Base-by-base conservation (phyloP, 1,140 invertebrate species). In the Euwallacea similis region DNA sequence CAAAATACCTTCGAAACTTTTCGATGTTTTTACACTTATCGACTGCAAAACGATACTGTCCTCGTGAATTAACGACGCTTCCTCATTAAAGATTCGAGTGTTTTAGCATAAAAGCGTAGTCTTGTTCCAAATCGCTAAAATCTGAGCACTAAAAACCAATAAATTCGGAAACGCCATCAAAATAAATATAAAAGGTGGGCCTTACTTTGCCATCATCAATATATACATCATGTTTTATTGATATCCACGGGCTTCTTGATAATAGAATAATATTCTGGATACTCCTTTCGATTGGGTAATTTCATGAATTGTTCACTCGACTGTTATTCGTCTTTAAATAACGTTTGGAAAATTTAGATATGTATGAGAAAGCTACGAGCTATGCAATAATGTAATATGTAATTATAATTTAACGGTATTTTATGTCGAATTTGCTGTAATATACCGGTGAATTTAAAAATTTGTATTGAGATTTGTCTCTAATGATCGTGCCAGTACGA, bases 201-300 rank as follows among this genome's bases (percentile, higher is more conserved):
- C 21, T 33, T 83, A 91, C 90, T 84, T 93, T 94, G 77, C 89
- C 88, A 76, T 94, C 93, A 66, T 95, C 92, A 75, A n/a, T n/a
- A 95, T 93, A 75, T 92, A 88, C 63, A 88, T 87, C 74, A 93
- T 82, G 99, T 94, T 82, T 97, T 98, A 79, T 94, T 95, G 63
- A 99, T 97, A 79, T 98, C 97, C 62, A 99, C 87, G 0, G 97
- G 96, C 79, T 95, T 94, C 76, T 95, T 95, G 75, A 99, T 98
- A 13, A 98, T 89, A 76, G 98, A 95, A 82, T 99, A 99, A 82
- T 99, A 99, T 81, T 98, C 96, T 0, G 97, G 96, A 56, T 98
- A 84, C 77, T 97, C 94, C 74, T 94, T 89, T 46, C 91, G 87
- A 1, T 95, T 93, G 11, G 97, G 97, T 59, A 98, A 82, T 81